Percentiles rank a stretch among this genome's conserved stretches.
phyloP scores from a whole-genome alignment of 2,797 vertebrate genomes.

The Falco columbarius region DNA sequence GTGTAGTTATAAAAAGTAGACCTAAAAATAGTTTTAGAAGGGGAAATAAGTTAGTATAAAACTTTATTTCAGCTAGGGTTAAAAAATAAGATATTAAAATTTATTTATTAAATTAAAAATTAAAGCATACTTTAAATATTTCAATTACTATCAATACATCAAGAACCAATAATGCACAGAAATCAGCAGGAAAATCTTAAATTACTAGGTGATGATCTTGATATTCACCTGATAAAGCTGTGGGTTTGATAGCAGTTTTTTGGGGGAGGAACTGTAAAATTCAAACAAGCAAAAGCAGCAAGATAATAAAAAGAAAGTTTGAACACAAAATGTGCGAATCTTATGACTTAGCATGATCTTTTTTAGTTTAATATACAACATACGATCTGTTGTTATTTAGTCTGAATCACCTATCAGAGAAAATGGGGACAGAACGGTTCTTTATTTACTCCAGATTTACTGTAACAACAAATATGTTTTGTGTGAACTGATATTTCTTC shows the following conservation, averaged over 20 bases:
- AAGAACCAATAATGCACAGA: not conserved
- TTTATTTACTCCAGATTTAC: not conserved
- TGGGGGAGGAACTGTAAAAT: not conserved
- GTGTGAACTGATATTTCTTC: not conserved
- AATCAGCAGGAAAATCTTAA: not conserved
- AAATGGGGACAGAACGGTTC: accelerated
- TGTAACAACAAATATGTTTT: not conserved
- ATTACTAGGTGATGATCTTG: not conserved
- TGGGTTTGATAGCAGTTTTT: not conserved
- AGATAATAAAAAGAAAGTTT: not conserved
- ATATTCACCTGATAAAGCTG: not conserved
- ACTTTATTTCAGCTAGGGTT: not conserved
- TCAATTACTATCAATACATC: not conserved
- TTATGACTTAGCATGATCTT: not conserved
- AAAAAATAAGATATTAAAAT: not conserved
- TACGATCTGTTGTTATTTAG: not conserved
- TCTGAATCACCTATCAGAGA: not conserved
- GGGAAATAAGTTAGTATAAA: not conserved
- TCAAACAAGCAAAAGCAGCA: not conserved
- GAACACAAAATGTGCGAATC: not conserved
- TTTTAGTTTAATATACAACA: not conserved
- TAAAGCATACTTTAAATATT: not conserved
- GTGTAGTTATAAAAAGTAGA: not conserved
- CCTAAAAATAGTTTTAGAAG: not conserved
- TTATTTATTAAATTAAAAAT: too few species aligned